phyloP scores from a whole-genome alignment of 2,888 invertebrate species.

The Troilus luridus region DNA sequence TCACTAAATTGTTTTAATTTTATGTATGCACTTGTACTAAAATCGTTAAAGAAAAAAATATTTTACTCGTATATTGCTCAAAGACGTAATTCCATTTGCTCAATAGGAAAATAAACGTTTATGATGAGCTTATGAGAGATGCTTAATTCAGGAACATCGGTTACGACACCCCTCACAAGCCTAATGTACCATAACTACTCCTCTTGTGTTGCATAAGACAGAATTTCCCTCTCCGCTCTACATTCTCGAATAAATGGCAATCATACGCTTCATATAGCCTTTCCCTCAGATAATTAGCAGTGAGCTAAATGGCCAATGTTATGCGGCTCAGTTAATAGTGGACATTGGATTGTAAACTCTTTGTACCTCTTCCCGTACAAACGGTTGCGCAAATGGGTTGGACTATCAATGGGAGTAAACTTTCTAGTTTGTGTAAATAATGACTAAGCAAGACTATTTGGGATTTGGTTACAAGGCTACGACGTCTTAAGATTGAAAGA shows the following conservation, averaged over 20 bases:
- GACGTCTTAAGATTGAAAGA: no score
- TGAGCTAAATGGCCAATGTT: not conserved
- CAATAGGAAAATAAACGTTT: not conserved
- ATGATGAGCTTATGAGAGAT: not conserved
- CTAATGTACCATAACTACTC: conserved; percentile 15
- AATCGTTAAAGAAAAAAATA: not conserved
- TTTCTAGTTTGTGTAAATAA: no score
- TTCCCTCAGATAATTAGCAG: not conserved
- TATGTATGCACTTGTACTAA: not conserved
- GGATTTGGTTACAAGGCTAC: no score
- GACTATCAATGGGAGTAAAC: not conserved
- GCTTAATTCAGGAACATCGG: not conserved
- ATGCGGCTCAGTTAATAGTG: not conserved
- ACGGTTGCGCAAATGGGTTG: not conserved
- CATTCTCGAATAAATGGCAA: conserved; percentile 25
- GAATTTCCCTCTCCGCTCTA: not conserved
- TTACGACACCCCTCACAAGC: not conserved
- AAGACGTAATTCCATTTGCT: not conserved
- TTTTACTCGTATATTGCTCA: not conserved
- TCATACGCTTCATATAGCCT: conserved; percentile 4
- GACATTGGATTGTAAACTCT: not conserved
- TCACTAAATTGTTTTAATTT: no score
- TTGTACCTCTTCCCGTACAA: not conserved
- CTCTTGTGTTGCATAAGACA: not conserved
- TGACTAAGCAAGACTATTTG: no score